Base-by-base conservation (phyloP, 2,797 vertebrate genomes). In the Gobio occitaniae region DNA sequence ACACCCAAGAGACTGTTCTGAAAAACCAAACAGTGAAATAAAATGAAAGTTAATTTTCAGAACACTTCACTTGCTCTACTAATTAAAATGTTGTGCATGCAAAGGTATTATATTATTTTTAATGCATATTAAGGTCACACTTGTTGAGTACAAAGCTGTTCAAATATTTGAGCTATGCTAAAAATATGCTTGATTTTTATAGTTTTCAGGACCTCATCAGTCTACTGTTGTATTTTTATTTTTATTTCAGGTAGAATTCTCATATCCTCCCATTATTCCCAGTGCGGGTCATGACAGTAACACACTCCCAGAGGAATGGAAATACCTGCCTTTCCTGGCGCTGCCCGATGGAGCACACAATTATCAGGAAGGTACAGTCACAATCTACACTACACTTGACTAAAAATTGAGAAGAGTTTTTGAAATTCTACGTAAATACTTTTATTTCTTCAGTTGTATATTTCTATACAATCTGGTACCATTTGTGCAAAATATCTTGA, bases 341-440 rank as follows among this genome's bases (percentile, higher is more conserved):
- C 93, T 99, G 29, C 98, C 98, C 0, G 98, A 99, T n/a, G 98
- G 98, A 0, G 98, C 98, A 0, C 98, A 99, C 94, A 99, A 99
- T 94, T 99, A 97, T 89, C 97, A 98, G 89, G 98, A 99, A 94
- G 98, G 98, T 99, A 91, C 70, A 59, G 15, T 69, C 16, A 21
- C 10, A 13, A 8, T 68, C 19, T 38, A 38, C n/a, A 44, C 8
- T 74, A 70, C 17, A 36, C 29, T 56, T 36, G 19, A 74, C 3
- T 5, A 29, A 19, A 75, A 36, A 52, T 8, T 15, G 6, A 0
- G 8, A 13, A 2, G 11, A 0, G 11, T n/a, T 77, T 77, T 19
- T 74, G 8, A 52, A 74, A 74, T 76, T 77, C 12, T 7, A 59
- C 12, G 19, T 56, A 15, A 56, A 41, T n/a, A 4, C 1, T 5